A percentile compares a stretch with the other conserved stretches of the same genome.
Conservation (phyloP, 2,888 invertebrate species). For the Metellina segmentata region DNA sequence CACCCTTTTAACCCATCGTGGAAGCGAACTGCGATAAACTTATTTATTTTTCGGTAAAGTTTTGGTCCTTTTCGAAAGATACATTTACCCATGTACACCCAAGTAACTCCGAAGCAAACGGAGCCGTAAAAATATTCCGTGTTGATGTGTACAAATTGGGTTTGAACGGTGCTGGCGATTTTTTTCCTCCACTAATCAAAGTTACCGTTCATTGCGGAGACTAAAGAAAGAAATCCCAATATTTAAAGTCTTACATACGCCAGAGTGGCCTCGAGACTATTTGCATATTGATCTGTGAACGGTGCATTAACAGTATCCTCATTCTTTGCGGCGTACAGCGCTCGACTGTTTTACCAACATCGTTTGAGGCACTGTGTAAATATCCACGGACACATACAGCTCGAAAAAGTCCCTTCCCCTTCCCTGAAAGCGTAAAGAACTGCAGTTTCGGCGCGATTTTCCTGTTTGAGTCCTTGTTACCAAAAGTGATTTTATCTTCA, state of each 20-base stretch:
- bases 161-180: constrained; percentile 45
- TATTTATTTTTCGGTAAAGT: constrained; percentile 73
- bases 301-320: constrained; percentile 71
- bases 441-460: constrained; percentile 54
- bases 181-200: constrained; percentile 65
- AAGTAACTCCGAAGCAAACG: constrained; percentile 67
- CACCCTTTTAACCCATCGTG: constrained; percentile 56
- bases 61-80: constrained; percentile 68
- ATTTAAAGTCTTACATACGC: constrained; percentile 74
- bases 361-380: constrained; percentile 53
- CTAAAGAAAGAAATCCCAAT: constrained; percentile 75
- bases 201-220: constrained; percentile 69
- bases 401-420: constrained; percentile 56
- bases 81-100: constrained; percentile 72
- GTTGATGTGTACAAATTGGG: constrained; percentile 75
- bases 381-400: constrained; percentile 40
- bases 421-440: constrained; percentile 37
- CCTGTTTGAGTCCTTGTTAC: constrained; percentile 40
- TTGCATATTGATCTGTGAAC: constrained; percentile 76
- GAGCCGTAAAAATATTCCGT: constrained; percentile 61
- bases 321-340: constrained; percentile 50
- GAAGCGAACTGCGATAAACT: constrained; percentile 69
- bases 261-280: constrained; percentile 72
- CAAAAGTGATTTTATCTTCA: constrained; percentile 44
- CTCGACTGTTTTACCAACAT: constrained; percentile 65